phyloP scores from a whole-genome alignment of 1,140 invertebrate genomes.

The Melitaea cinxia region DNA sequence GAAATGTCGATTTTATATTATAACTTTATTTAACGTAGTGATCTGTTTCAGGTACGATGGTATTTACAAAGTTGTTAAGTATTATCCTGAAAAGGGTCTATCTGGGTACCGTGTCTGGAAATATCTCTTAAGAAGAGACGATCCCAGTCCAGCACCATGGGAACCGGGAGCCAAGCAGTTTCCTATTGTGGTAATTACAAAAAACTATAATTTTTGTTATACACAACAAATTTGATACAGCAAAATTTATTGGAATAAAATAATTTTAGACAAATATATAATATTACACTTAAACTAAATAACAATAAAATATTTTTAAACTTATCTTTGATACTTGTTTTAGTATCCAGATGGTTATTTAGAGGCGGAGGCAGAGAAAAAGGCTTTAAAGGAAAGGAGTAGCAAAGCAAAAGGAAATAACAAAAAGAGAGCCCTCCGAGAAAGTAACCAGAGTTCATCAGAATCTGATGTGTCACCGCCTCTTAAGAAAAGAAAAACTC shows the following conservation, averaged over 20 bases:
- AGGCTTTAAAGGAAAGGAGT: conserved; percentile 60
- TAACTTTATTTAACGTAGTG: neutral
- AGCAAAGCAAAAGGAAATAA: conserved; percentile 38
- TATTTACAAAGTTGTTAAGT: conserved; percentile 92
- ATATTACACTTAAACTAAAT: neutral
- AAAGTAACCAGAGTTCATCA: conserved; percentile 49
- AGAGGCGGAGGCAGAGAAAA: conserved; percentile 84
- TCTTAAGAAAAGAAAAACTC: conserved; percentile 44
- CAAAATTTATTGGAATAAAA: neutral
- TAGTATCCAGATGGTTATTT: conserved; percentile 91
- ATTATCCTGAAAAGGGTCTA: conserved; percentile 90
- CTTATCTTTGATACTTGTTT: neutral
- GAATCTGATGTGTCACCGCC: conserved; percentile 52
- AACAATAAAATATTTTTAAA: neutral
- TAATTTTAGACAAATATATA: neutral
- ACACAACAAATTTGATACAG: no score
- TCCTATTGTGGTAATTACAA: conserved; percentile 81
- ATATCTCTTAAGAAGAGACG: conserved; percentile 90
- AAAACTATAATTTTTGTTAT: neutral
- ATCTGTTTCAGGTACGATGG: conserved; percentile 85
- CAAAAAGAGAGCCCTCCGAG: conserved; percentile 55
- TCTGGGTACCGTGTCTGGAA: conserved; percentile 92
- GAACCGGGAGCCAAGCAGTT: conserved; percentile 86
- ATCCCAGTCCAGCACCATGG: conserved; percentile 91
- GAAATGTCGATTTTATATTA: neutral